Percentiles rank a stretch among this genome's conserved stretches.
Conservation (phyloP, 2,113 vertebrate genomes). For the Gila orcuttii region DNA sequence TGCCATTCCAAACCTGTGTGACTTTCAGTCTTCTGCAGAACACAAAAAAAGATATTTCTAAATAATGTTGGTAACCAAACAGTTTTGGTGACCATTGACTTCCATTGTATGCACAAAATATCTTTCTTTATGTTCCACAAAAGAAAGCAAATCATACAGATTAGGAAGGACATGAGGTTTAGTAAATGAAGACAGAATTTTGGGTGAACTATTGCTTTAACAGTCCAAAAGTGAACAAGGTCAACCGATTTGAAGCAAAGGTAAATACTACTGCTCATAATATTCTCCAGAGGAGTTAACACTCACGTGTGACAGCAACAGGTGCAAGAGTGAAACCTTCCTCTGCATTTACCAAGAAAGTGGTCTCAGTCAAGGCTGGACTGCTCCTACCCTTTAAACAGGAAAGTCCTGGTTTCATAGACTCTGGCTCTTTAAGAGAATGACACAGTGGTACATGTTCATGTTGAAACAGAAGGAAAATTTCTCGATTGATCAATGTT, state of each 20-base stretch:
- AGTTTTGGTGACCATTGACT: neutral
- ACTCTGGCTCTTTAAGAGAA: conserved; percentile 14
- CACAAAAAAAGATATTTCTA: neutral
- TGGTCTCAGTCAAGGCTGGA: conserved; percentile 54
- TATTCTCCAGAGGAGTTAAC: neutral
- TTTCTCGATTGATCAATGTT: neutral
- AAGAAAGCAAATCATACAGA: neutral
- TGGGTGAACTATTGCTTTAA: neutral
- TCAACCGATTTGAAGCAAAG: neutral
- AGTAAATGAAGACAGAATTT: neutral
- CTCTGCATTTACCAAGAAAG: conserved; percentile 60
- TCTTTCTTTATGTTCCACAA: neutral
- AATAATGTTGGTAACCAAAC: neutral
- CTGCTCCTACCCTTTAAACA: conserved; percentile 8
- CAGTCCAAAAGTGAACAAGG: neutral
- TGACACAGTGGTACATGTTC: neutral
- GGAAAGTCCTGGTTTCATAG: conserved; percentile 3
- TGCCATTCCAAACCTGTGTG: neutral
- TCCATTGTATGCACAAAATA: neutral
- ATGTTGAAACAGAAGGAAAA: neutral
- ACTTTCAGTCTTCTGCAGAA: neutral
- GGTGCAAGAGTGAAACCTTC: conserved; percentile 73
- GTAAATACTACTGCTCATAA: neutral
- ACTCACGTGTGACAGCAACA: conserved; percentile 69
- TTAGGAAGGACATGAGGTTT: neutral